A percentile compares a stretch with the other conserved stretches of the same genome.
phyloP scores from a whole-genome alignment of 2,113 vertebrate species.

The Nicator chloris region DNA sequence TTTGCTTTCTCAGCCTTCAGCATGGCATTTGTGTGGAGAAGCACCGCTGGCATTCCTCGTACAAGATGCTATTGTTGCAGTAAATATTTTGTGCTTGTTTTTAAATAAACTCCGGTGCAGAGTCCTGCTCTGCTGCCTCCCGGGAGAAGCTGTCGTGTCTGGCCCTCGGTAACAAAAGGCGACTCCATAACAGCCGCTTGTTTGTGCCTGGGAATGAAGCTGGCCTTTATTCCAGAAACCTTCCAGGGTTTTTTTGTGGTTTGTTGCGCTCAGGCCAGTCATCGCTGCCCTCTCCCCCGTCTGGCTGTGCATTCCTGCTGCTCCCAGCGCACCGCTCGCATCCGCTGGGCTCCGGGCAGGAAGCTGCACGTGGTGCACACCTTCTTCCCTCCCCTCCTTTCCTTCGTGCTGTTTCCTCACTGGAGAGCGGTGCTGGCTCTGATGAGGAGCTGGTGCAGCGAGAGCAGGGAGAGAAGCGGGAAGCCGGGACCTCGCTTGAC shows the following conservation, averaged over 20 bases:
- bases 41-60: background rate
- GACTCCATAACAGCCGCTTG: background rate
- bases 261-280: background rate
- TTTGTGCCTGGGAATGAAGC: background rate
- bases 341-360: background rate
- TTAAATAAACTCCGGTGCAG: background rate
- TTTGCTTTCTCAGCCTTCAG: background rate
- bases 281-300: background rate
- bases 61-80: background rate
- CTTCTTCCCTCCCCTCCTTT: background rate
- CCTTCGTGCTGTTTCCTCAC: background rate
- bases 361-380: background rate
- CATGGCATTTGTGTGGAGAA: background rate
- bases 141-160: background rate
- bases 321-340: background rate
- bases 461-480: accelerated
- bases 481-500: background rate
- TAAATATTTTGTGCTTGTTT: background rate
- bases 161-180: background rate
- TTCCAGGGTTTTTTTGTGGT: background rate
- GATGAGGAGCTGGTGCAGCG: background rate
- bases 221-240: background rate
- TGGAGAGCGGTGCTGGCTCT: background rate
- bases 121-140: background rate
- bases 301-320: background rate